Conservation (phyloP, 2,888 invertebrate genomes). For the Andrena chrysosceles region DNA sequence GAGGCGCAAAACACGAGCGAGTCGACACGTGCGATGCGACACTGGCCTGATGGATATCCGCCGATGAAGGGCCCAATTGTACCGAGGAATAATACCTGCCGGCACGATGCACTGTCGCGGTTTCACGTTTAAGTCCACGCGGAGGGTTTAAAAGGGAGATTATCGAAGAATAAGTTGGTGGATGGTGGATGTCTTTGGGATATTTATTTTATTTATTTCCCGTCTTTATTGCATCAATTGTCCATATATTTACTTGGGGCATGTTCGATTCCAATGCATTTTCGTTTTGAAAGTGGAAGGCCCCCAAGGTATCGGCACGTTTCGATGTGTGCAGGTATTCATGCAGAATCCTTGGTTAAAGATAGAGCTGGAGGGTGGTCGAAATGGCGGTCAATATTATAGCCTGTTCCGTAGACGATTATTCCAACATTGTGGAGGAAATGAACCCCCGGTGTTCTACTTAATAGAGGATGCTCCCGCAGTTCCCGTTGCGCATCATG, state of each 20-base stretch:
- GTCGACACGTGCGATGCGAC: slow-evolving; percentile 11
- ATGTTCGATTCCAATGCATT: not conserved
- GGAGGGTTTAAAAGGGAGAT: not conserved
- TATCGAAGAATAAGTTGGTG: too few relatives aligned
- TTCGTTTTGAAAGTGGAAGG: not conserved
- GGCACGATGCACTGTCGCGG: not conserved
- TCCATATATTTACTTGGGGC: too few relatives aligned
- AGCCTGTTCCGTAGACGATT: slow-evolving; percentile 39
- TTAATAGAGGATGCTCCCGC: slow-evolving; percentile 50
- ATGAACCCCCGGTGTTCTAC: slow-evolving; percentile 56
- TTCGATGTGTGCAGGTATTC: slow-evolving; percentile 15
- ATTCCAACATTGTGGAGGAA: slow-evolving; percentile 52
- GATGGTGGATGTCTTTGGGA: too few relatives aligned
- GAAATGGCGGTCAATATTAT: slow-evolving; percentile 42
- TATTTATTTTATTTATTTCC: too few relatives aligned
- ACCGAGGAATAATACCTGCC: not conserved
- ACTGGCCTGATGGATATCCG: slow-evolving; percentile 11
- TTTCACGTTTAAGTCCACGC: not conserved
- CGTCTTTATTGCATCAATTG: too few relatives aligned
- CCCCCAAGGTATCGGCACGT: not conserved
- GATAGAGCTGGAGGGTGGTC: not conserved
- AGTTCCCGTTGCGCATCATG: slow-evolving; percentile 33
- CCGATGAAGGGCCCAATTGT: not conserved
- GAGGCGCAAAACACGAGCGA: slow-evolving; percentile 14
- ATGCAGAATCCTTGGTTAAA: not conserved